Evolutionary conservation across 2,797 vertebrate genomes (phyloP).

Genomic region (Malurus leucopterus): DNA sequence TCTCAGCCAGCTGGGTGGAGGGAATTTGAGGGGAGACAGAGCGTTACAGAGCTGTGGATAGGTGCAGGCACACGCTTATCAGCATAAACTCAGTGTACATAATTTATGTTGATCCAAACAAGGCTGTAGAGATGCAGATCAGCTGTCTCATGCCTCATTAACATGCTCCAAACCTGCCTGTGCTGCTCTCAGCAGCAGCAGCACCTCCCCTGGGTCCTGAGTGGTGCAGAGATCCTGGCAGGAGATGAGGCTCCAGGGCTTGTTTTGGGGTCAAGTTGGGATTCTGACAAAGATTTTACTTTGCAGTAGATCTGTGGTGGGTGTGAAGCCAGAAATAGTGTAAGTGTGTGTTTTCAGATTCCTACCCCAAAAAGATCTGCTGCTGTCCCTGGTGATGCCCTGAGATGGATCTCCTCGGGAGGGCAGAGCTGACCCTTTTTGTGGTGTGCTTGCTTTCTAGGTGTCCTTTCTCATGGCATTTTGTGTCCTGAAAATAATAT

Average conservation of each 20-base stretch:
- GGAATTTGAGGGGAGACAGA: not conserved
- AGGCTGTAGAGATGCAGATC: conserved; percentile 23
- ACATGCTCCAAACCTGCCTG: not conserved
- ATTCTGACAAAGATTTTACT: not conserved
- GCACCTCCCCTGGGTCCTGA: fast-evolving
- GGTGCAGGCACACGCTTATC: not conserved
- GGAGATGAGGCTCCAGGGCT: not conserved
- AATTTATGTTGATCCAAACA: not conserved
- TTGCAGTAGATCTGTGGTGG: fast-evolving
- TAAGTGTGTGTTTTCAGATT: not conserved
- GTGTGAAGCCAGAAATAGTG: not conserved
- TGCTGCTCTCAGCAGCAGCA: not conserved
- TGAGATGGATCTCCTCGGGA: not conserved
- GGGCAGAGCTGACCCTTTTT: fast-evolving
- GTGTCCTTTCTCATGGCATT: not conserved
- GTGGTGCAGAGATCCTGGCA: fast-evolving
- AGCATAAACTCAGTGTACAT: not conserved
- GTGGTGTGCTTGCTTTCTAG: fast-evolving
- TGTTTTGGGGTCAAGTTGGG: not conserved
- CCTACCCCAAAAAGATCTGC: not conserved
- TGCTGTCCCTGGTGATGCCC: fast-evolving
- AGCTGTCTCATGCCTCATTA: not conserved
- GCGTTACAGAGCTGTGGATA: fast-evolving
- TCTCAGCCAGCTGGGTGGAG: not conserved
- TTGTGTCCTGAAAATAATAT: not conserved